Conservation (phyloP, 2,888 invertebrate genomes). For the Dolomedes plantarius region DNA sequence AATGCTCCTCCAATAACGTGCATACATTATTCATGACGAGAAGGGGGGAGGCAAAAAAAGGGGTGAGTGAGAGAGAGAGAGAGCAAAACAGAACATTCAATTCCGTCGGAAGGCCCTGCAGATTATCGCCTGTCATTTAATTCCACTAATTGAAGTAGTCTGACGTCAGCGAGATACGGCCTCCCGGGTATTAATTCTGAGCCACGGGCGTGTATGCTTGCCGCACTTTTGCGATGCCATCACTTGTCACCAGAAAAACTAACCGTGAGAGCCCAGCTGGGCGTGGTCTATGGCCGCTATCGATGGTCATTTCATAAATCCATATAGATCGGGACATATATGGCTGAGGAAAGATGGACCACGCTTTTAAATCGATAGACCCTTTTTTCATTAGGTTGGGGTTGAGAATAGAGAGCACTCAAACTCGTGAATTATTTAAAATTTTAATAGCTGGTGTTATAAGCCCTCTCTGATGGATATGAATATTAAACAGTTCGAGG, state of each 20-base stretch:
- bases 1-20: conserved; percentile 65
- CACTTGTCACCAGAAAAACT: conserved; percentile 25
- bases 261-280: conserved; percentile 16
- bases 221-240: conserved; percentile 25
- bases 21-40: conserved; percentile 62
- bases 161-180: conserved; percentile 56
- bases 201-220: conserved; percentile 48
- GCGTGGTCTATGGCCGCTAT: conserved; percentile 4
- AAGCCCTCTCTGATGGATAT: no score
- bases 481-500: no score
- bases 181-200: conserved; percentile 34
- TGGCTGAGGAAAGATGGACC: not conserved
- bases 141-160: conserved; percentile 65
- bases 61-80: not conserved
- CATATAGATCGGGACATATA: not conserved
- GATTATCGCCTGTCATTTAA: conserved; percentile 71
- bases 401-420: no score
- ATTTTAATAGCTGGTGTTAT: no score
- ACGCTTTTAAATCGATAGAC: not conserved
- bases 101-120: conserved; percentile 46
- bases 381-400: not conserved
- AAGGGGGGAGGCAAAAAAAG: not conserved
- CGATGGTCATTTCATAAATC: conserved; percentile 2
- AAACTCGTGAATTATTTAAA: no score
- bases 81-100: conserved; percentile 50